Evolutionary conservation across 2,797 vertebrate species (phyloP).

Genomic region (Gymnothorax reevesii): DNA sequence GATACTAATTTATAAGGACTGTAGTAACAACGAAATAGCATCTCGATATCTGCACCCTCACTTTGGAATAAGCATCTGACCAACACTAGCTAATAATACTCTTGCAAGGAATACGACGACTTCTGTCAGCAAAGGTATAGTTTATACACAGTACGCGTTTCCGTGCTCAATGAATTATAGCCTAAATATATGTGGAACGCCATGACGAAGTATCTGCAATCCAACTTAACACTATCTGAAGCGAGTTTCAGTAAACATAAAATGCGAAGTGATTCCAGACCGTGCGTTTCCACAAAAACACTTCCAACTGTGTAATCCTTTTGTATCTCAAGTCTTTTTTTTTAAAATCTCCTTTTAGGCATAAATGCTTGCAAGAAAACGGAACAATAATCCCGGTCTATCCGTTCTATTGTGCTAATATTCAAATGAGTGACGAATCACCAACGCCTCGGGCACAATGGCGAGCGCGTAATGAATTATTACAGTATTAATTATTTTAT

Average conservation of each 20-base stretch:
- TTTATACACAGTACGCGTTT: not conserved
- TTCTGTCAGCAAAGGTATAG: not conserved
- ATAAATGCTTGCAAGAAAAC: not conserved
- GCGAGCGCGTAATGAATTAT: not conserved
- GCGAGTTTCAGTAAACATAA: not conserved
- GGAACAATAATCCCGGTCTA: constrained; percentile 22
- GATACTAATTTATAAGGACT: not conserved
- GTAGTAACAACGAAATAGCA: not conserved
- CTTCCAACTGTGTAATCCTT: not conserved
- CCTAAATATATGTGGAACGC: not conserved
- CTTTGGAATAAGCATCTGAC: not conserved
- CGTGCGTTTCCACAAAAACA: not conserved
- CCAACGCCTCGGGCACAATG: constrained; percentile 21
- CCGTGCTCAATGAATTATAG: not conserved
- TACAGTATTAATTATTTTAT: constrained; percentile 11
- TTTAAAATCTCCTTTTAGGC: too few relatives aligned
- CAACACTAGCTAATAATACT: not conserved
- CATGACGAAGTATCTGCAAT: not conserved
- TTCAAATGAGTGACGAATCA: constrained; percentile 33
- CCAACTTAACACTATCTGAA: not conserved
- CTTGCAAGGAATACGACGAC: not conserved
- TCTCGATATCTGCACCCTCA: not conserved
- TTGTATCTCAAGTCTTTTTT: not conserved
- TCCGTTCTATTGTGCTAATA: constrained; percentile 24
- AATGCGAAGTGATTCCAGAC: not conserved